Evolutionary conservation across 2,888 invertebrate genomes (phyloP), one percentile per base, ranked within the genome.

Genomic region (Eristalinus aeneus): DNA sequence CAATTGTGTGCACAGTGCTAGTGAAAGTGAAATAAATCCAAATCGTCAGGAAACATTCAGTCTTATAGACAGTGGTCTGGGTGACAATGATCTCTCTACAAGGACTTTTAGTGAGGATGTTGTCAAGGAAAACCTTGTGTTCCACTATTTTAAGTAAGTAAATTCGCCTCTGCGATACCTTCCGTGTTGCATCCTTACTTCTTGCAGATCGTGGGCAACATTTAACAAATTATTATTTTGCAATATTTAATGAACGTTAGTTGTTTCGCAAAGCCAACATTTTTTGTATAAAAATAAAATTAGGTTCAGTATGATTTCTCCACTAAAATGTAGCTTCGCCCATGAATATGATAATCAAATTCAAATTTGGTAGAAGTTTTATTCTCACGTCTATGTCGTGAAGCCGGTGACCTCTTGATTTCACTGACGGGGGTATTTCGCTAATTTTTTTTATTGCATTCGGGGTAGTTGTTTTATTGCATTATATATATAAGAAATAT

Each of bases 101-200:
- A 61, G 76, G 34, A 72, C 67, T 1, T 54, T 56, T 5, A 27
- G 46, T 12, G 82, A 77, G n/a, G 75, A 75, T 54, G 65, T 54
- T 0, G 32, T 82, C 4, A 72, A 36, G 32, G 61, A 63, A 32
- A 82, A 72, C 20, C 68, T 82, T 39, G 72, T 65, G 1, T 77
- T 82, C 63, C 72, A 82, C 72, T 82, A 82, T 32, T 82, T 32
- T 68, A 82, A 73, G 82, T 82, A 27, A 82, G 76, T 82, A 56
- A 27, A 5, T 5, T 27, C 5, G 2, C 27, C 5, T 27, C 5
- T 27, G 27, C 5, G 27, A 3, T 3, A 27, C 27, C 27, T 3
- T 5, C 2, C 27, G 27, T 27, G 27, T 27, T 27, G 2, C 5
- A 5, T 27, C 2, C 5, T 2, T 27, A 27, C 27, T 27, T n/a